phyloP scores from a whole-genome alignment of 2,797 vertebrate species.

The Numenius phaeopus region DNA sequence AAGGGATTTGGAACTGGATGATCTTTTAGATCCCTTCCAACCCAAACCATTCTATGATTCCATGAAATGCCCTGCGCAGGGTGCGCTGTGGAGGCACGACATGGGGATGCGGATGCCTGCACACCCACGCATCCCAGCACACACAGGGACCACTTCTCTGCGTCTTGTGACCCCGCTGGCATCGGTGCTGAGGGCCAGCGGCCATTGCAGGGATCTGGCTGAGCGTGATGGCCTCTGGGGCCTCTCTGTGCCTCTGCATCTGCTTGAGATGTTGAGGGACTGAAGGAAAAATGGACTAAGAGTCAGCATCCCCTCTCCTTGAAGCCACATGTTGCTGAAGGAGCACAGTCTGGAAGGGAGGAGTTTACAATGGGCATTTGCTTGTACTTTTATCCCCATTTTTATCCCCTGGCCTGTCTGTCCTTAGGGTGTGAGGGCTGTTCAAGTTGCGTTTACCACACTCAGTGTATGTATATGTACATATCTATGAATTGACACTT shows the following conservation, averaged over 20 bases:
- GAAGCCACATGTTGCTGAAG: not conserved
- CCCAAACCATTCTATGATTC: no score
- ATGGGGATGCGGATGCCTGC: not conserved
- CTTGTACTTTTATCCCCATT: not conserved
- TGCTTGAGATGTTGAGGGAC: accelerated
- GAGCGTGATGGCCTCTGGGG: not conserved
- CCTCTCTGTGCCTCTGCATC: not conserved
- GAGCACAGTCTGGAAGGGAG: not conserved
- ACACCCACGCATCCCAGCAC: not conserved
- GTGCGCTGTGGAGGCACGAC: not conserved
- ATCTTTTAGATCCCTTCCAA: no score
- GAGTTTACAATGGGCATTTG: not conserved
- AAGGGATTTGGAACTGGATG: not conserved
- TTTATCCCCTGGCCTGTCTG: not conserved
- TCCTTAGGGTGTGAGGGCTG: not conserved
- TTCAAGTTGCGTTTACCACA: accelerated
- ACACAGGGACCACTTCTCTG: not conserved
- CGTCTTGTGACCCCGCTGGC: not conserved
- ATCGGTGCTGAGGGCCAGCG: not conserved
- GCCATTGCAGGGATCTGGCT: accelerated
- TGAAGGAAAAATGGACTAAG: not conserved
- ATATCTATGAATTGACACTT: accelerated
- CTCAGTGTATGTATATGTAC: accelerated
- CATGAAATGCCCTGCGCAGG: not conserved
- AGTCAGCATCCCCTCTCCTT: not conserved